Conservation (phyloP, 2,888 invertebrate genomes). For the Fragum fragum region DNA sequence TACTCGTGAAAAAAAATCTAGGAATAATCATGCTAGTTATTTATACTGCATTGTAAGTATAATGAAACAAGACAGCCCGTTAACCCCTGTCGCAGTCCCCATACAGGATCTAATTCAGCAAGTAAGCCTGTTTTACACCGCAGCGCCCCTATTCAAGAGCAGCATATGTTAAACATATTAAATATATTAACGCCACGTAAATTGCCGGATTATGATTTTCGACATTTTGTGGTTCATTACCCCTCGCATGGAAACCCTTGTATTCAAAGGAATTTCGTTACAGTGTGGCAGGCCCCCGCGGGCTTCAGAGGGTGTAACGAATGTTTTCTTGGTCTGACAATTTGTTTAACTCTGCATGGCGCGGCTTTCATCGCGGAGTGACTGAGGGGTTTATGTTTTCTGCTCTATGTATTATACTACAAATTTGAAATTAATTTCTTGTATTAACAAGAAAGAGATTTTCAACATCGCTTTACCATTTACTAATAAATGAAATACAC, state of each 20-base stretch:
- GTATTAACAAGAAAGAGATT: neutral
- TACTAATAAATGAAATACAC: too few species aligned
- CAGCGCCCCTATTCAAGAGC: constrained; percentile 12
- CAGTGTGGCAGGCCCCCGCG: constrained; percentile 12
- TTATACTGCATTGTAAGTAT: too few species aligned
- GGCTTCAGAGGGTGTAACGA: neutral
- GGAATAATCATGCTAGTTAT: too few species aligned
- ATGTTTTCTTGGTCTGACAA: neutral
- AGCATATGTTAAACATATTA: constrained; percentile 34
- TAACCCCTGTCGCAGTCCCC: too few species aligned
- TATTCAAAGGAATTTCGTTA: constrained; percentile 20
- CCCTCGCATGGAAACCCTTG: constrained; percentile 9
- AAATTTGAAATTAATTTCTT: constrained; percentile 7
- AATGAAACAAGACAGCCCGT: too few species aligned
- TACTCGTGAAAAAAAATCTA: too few species aligned
- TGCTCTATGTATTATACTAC: constrained; percentile 1
- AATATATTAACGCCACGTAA: constrained; percentile 22
- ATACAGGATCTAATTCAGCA: neutral
- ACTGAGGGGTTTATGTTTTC: neutral
- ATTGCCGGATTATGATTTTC: constrained; percentile 30
- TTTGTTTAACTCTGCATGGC: constrained; percentile 9
- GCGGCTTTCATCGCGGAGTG: neutral
- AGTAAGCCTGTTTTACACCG: constrained; percentile 23
- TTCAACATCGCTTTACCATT: too few species aligned
- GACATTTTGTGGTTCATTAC: constrained; percentile 24